Evolutionary conservation across 2,888 invertebrate species (phyloP).

Genomic region (Synanthedon myopaeformis): DNA sequence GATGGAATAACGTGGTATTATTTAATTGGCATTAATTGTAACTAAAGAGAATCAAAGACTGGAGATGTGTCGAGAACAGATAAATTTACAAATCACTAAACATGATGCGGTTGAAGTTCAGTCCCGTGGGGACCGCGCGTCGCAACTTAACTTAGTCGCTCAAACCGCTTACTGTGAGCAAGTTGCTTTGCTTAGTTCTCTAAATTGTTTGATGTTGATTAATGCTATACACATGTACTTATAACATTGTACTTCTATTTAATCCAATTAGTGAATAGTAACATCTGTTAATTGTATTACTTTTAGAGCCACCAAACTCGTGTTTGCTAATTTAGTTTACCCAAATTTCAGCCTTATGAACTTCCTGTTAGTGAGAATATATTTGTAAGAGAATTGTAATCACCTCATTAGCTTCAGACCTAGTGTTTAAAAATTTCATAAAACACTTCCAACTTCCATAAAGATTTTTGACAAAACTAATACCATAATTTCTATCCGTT

Average conservation of each 20-base stretch:
- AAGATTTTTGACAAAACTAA: no score
- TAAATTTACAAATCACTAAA: conserved; percentile 2
- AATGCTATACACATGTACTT: not conserved
- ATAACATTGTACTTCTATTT: not conserved
- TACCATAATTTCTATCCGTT: no score
- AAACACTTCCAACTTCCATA: no score
- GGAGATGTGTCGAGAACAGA: not conserved
- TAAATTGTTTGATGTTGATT: conserved; percentile 8
- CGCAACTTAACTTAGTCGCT: conserved; percentile 6
- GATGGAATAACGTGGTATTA: not conserved
- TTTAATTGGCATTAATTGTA: conserved; percentile 1
- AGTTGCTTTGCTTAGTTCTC: conserved; percentile 8
- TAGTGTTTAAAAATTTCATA: no score
- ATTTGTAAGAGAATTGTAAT: no score
- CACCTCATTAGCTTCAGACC: no score
- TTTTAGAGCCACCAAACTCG: no score
- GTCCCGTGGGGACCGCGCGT: conserved; percentile 1
- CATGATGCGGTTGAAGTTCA: conserved; percentile 1
- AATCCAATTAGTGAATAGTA: not conserved
- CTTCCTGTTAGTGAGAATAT: no score
- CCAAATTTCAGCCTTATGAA: no score
- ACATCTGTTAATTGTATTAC: no score
- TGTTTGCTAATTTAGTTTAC: no score
- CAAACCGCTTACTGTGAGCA: conserved; percentile 6
- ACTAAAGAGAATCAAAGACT: conserved; percentile 1